Conservation (phyloP, 2,113 vertebrate genomes). For the Macrotus californicus region DNA sequence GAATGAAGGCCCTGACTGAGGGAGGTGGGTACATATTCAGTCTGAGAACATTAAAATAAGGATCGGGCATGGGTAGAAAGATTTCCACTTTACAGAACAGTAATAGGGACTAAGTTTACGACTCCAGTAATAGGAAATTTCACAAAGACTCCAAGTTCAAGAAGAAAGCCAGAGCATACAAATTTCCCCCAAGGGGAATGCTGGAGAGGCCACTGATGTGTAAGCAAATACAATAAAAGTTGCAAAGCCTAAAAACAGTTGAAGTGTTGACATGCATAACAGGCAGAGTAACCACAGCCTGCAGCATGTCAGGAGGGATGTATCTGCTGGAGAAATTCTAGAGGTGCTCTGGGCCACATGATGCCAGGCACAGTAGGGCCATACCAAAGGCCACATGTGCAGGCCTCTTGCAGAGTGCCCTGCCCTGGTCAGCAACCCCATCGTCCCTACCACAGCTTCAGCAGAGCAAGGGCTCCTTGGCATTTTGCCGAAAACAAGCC, state of each 20-base stretch:
- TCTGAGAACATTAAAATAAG: not conserved
- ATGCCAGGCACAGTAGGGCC: not conserved
- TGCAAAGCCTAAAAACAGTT: not conserved
- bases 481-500: not conserved
- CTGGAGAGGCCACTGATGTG: not conserved
- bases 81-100: not conserved
- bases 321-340: not conserved
- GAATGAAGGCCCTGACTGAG: not conserved
- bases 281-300: not conserved
- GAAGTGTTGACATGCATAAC: not conserved
- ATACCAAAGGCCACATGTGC: not conserved
- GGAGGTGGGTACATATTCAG: not conserved
- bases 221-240: not conserved
- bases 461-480: not conserved
- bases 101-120: not conserved
- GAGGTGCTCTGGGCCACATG: not conserved
- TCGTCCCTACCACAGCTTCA: accelerated
- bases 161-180: not conserved
- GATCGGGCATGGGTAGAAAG: not conserved
- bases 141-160: not conserved
- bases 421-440: not conserved
- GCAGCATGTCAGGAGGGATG: not conserved
- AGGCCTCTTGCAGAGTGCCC: not conserved
- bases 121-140: not conserved
- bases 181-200: not conserved